These are phyloP conservation scores for Falco biarmicus DNA, from an alignment of 2,797 vertebrate genomes.

Conservation along the genomic window DNA sequence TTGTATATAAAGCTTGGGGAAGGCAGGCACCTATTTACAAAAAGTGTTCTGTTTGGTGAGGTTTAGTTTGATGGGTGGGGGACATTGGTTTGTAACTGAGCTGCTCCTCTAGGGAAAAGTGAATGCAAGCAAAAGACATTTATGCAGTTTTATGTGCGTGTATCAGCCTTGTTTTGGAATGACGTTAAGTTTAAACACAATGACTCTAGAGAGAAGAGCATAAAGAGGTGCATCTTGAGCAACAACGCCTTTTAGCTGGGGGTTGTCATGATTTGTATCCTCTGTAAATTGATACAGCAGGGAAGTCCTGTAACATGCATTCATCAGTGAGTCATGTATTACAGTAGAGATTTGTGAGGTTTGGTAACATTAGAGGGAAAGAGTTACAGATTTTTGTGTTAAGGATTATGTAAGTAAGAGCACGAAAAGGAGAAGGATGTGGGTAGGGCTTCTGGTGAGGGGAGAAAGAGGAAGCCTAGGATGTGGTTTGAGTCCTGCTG, in stretches of 20 bases:
- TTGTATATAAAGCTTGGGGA: not conserved
- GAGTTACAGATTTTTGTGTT: not conserved
- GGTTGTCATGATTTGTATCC: not conserved
- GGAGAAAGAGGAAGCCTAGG: not conserved
- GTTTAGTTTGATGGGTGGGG: not conserved
- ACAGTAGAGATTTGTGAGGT: not conserved
- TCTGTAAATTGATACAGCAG: not conserved
- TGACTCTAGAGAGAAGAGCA: not conserved
- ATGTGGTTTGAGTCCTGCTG: not conserved
- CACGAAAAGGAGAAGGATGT: not conserved
- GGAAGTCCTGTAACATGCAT: not conserved
- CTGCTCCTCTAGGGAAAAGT: not conserved
- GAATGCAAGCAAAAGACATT: not conserved
- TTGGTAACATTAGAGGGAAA: not conserved
- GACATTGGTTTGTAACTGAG: not conserved
- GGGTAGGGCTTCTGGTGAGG: not conserved
- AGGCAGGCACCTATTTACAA: not conserved
- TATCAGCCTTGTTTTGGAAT: not conserved
- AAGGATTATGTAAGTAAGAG: not conserved
- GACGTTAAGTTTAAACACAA: not conserved
- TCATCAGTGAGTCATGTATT: not conserved
- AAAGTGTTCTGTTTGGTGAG: not conserved
- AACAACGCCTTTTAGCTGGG: not conserved
- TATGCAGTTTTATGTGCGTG: fast-evolving
- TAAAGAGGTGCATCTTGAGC: not conserved